A percentile compares a stretch with the other conserved stretches of the same genome.
These are phyloP conservation scores for Camponotus vicinus DNA, from an alignment of 1,140 invertebrate species.

Conservation along the genomic window DNA sequence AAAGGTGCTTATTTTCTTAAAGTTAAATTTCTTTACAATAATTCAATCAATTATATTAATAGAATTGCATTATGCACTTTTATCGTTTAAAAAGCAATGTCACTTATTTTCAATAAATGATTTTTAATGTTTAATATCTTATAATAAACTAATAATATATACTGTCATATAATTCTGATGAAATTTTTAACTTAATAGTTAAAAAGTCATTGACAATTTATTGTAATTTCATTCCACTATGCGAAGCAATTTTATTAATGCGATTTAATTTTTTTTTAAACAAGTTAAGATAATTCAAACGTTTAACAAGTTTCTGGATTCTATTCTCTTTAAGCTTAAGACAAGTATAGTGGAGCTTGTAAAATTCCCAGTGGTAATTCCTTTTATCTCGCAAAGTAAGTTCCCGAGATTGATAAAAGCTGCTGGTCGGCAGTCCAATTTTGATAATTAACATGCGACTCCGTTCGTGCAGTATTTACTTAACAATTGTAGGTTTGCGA, in stretches of 20 bases:
- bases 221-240: background rate
- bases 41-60: constrained; percentile 16
- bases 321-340: constrained; percentile 40
- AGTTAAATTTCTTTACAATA: background rate
- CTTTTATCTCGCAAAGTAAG: constrained; percentile 54
- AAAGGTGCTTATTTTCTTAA: constrained; percentile 2
- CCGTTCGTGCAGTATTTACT: constrained; percentile 51
- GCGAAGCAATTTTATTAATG: constrained; percentile 47
- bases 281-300: constrained; percentile 34
- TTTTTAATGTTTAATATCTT: background rate
- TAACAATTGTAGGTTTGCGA: constrained; percentile 45
- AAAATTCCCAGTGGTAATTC: constrained; percentile 57
- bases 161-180: background rate
- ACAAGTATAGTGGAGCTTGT: constrained; percentile 46
- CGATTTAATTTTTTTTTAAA: constrained; percentile 44
- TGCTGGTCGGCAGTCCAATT: constrained; percentile 30
- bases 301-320: constrained; percentile 55
- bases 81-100: background rate
- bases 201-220: background rate
- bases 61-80: background rate
- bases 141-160: background rate
- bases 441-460: constrained; percentile 58
- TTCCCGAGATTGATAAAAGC: constrained; percentile 44
- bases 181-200: background rate
- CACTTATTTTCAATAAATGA: background rate